Evolutionary conservation across 2,113 vertebrate species (phyloP), one percentile per base, ranked within the genome.

Genomic region (Sisor rabdophorus): DNA sequence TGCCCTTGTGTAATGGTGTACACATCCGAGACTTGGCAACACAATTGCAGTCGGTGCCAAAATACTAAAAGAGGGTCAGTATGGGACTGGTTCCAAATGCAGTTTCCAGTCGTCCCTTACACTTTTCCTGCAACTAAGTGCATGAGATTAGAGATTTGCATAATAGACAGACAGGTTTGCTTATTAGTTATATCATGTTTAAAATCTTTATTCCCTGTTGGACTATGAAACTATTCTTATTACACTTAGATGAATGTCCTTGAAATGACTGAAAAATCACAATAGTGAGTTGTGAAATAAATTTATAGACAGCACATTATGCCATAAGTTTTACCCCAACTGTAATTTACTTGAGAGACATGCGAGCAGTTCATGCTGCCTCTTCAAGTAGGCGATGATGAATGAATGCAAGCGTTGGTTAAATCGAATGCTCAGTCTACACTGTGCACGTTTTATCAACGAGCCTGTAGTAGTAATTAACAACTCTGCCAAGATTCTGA

Each of bases 1-100:
- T 73, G 72, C 68, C 54, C 16, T 30, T n/a, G 71, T 48, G 75
- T 68, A 30, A 60, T 71, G 60, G 32, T 26, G 58, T 56, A 58
- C 44, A 74, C 73, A 32, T 24, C 44, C 5, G 47, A 73, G 83
- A 68, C 81, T 81, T 79, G 81, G 75, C 36, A 75, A 85, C 77
- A 53, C 76, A 71, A 54, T 59, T 65, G 48, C 63, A 72, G 59
- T 63, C 52, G 59, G 50, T 74, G 73, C 77, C 79, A 82, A 77
- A 44, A 60, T 60, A 56, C 47, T 76, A 78, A 82, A 76, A 78
- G 52, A 82, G 73, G 77, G 72, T 77, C 75, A 71, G 69, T 72
- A 69, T 71, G 5, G 71, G 75, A 56, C 68, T 63, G 76, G 24
- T 30, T 78, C 68, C 76, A 78, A 47, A 77, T 60, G 24, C 44